Evolutionary conservation across 2,797 vertebrate species (phyloP).

Genomic region (Eidolon dupreanum): DNA sequence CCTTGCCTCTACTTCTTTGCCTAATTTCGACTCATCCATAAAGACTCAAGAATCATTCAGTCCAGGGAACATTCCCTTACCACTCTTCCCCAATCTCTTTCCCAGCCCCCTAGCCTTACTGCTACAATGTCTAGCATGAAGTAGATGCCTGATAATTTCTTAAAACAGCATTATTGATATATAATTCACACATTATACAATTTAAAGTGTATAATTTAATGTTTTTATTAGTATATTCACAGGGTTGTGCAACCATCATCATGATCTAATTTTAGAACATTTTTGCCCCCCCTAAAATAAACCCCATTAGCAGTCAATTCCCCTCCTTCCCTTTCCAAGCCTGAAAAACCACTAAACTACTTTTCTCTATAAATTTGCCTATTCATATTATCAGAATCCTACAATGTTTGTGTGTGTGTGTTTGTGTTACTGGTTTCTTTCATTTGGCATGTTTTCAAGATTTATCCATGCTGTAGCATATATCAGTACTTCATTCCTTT

Average conservation of each 20-base stretch:
- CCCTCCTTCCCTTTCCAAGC: neutral
- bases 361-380: neutral
- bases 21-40: neutral
- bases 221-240: neutral
- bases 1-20: neutral
- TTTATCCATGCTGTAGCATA: neutral
- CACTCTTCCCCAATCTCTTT: neutral
- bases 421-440: neutral
- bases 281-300: neutral
- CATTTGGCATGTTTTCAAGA: neutral
- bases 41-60: neutral
- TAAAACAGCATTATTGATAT: neutral
- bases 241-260: neutral
- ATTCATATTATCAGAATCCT: neutral
- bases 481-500: neutral
- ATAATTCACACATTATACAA: neutral
- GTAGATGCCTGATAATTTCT: neutral
- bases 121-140: neutral
- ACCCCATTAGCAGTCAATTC: neutral
- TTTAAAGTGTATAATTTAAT: neutral
- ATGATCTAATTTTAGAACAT: conserved; percentile 36
- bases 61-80: neutral
- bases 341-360: neutral
- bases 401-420: neutral
- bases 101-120: neutral